These are phyloP conservation scores for Megalops atlanticus DNA, from an alignment of 2,113 vertebrate species.

Conservation along the genomic window DNA sequence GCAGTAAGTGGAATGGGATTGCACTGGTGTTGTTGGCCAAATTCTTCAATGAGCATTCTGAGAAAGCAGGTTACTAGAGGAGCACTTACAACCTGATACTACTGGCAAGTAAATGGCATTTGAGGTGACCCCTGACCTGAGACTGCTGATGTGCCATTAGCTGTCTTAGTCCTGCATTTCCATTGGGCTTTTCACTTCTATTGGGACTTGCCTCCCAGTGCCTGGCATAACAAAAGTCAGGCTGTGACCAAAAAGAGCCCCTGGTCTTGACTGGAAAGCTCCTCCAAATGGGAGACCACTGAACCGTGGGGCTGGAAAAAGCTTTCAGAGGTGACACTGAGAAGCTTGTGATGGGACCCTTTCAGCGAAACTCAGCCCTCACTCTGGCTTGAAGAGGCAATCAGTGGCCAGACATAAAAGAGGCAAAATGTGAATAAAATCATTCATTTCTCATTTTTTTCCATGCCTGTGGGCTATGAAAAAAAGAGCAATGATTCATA, in stretches of 20 bases:
- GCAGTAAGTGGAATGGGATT: background rate
- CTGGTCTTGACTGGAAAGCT: background rate
- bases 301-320: slow-evolving; percentile 13
- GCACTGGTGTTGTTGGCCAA: background rate
- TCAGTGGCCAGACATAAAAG: slow-evolving; percentile 27
- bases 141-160: background rate
- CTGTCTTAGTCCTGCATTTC: background rate
- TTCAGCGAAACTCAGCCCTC: background rate
- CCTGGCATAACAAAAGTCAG: background rate
- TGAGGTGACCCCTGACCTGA: background rate
- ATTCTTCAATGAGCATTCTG: slow-evolving; percentile 3
- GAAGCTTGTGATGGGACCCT: slow-evolving; percentile 4
- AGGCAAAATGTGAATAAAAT: slow-evolving; percentile 19
- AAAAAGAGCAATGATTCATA: slow-evolving; percentile 20
- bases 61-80: background rate
- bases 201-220: background rate
- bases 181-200: slow-evolving; percentile 9
- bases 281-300: slow-evolving; percentile 1
- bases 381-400: slow-evolving; percentile 7
- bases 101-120: background rate
- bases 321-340: slow-evolving; percentile 2
- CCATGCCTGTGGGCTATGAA: background rate
- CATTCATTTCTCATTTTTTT: slow-evolving; percentile 5
- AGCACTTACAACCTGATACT: background rate
- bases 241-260: background rate